phyloP scores from a whole-genome alignment of 2,888 invertebrate genomes.

The Malthinus seriepunctatus region DNA sequence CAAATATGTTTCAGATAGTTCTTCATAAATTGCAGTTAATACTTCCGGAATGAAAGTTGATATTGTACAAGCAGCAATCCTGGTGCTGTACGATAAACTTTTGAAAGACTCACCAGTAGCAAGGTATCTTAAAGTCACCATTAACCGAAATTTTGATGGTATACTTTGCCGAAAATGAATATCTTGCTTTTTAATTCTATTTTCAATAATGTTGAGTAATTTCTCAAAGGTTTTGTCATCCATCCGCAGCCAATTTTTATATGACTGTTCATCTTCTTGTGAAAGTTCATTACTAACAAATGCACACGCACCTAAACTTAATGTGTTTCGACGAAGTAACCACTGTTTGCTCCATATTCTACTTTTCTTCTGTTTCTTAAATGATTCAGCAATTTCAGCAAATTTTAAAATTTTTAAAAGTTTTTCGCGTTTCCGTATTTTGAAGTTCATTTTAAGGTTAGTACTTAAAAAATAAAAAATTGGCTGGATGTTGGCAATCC shows the following conservation, averaged over 20 bases:
- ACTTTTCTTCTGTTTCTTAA: too few species aligned
- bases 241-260: slow-evolving; percentile 5
- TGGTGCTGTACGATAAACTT: slow-evolving; percentile 10
- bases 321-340: not conserved
- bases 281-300: slow-evolving; percentile 5
- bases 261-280: slow-evolving; percentile 1
- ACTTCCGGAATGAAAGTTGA: slow-evolving; percentile 7
- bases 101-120: slow-evolving; percentile 9
- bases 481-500: too few species aligned
- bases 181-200: not conserved
- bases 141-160: slow-evolving; percentile 9
- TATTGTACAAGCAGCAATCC: slow-evolving; percentile 5
- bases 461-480: too few species aligned
- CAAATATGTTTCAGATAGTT: not conserved
- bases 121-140: slow-evolving; percentile 8
- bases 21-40: not conserved
- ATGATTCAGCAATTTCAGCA: too few species aligned
- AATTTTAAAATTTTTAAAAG: too few species aligned
- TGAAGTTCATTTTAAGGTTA: too few species aligned
- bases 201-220: slow-evolving; percentile 7
- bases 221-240: not conserved
- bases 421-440: too few species aligned
- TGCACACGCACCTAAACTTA: slow-evolving; percentile 4
- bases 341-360: not conserved
- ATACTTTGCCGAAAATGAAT: not conserved